phyloP scores from a whole-genome alignment of 2,113 vertebrate genomes.

The Sapayoa aenigma region DNA sequence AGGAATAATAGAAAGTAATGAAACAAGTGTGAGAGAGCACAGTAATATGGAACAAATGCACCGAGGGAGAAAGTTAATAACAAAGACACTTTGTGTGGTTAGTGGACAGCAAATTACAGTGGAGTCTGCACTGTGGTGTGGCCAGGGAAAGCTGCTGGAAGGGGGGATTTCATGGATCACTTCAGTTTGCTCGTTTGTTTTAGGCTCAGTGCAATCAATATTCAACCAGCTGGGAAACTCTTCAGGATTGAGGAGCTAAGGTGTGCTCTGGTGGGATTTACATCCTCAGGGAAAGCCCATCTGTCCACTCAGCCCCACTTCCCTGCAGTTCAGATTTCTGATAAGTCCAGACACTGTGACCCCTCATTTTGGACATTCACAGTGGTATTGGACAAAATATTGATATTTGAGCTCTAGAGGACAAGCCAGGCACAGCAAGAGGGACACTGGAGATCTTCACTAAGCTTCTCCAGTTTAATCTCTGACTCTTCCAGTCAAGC shows the following conservation, averaged over 20 bases:
- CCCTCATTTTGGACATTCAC: background rate
- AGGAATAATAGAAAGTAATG: background rate
- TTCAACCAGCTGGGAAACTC: background rate
- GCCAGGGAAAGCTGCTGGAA: background rate
- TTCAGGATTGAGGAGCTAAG: background rate
- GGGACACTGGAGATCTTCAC: background rate
- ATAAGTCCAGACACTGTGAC: background rate
- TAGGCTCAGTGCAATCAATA: background rate
- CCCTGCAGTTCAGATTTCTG: background rate
- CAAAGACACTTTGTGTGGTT: background rate
- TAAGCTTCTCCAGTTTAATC: background rate
- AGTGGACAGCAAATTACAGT: background rate
- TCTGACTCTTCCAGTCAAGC: background rate
- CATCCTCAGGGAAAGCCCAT: background rate
- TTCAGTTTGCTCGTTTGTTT: background rate
- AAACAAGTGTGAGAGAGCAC: background rate
- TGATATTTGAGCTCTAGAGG: background rate
- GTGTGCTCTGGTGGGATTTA: background rate
- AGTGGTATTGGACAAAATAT: background rate
- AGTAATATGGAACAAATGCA: background rate
- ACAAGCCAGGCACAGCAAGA: background rate
- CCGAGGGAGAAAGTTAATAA: background rate
- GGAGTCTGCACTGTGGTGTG: background rate
- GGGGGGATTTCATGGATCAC: background rate
- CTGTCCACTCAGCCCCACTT: background rate